phyloP scores from a whole-genome alignment of 2,113 vertebrate species.

The Oophaga pumilio region DNA sequence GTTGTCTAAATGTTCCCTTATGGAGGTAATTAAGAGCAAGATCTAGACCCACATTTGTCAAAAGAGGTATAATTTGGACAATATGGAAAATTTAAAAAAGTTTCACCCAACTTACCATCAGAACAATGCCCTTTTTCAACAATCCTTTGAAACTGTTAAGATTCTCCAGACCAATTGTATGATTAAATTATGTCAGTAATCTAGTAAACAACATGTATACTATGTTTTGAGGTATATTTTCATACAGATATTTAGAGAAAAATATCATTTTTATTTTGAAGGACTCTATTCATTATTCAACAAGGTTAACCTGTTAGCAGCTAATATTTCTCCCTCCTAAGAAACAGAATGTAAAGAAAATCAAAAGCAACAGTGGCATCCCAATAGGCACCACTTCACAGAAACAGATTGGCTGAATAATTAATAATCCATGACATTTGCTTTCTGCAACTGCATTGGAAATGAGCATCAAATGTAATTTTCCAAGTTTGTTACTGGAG shows the following conservation, averaged over 20 bases:
- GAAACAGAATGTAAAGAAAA: slow-evolving; percentile 24
- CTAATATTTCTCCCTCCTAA: slow-evolving; percentile 7
- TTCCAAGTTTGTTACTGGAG: not conserved
- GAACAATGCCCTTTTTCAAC: no score
- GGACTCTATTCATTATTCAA: slow-evolving; percentile 27
- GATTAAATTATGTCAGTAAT: no score
- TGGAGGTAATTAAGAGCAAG: no score
- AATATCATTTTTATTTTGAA: slow-evolving; percentile 8
- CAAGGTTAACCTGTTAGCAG: slow-evolving; percentile 34
- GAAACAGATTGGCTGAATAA: slow-evolving; percentile 40
- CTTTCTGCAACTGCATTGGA: slow-evolving; percentile 41
- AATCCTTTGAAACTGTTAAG: no score
- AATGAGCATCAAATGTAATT: slow-evolving; percentile 16
- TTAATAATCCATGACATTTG: slow-evolving; percentile 53
- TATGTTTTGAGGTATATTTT: no score
- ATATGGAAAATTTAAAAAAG: no score
- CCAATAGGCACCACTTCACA: slow-evolving; percentile 26
- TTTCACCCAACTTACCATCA: no score
- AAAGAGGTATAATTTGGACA: no score
- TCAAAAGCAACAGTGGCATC: slow-evolving; percentile 38
- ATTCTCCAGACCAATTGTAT: no score
- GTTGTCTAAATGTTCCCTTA: no score
- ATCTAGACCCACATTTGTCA: no score
- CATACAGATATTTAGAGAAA: not conserved
- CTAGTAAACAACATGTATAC: no score